Base-by-base conservation (phyloP, 2,113 vertebrate genomes). In the Protobothrops flavoviridis region DNA sequence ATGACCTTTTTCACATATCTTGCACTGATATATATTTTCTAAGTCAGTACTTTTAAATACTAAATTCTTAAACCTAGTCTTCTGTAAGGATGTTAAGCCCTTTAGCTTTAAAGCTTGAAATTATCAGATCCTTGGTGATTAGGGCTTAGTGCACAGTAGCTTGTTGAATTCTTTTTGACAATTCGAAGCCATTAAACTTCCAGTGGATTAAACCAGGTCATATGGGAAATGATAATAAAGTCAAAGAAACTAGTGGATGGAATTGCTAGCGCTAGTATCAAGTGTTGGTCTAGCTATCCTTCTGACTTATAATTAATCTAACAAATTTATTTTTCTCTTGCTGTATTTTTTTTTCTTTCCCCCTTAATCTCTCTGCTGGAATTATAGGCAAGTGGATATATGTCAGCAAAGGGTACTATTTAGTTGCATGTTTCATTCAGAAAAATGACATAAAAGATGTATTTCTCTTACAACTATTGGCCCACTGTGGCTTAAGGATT, bases 101-200 rank as follows among this genome's bases (percentile, higher is more conserved):
- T 94, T 94, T 95, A 94, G 91, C 91, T 94, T 95, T 95, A 94
- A 96, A 94, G 74, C 39, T 93, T 93, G 94, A 94, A 97, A 93
- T 92, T n/a, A 88, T 88, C 88, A 93, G 33, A 90, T 95, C 88
- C 87, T 94, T 95, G 52, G 94, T 50, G 94, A 64, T 96, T 94
- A 93, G 21, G 50, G 89, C 93, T 95, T 91, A 86, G 92, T 92
- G 90, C 96, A 94, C 45, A 91, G 45, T 11, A 95, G 89, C n/a
- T 88, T 94, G 91, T 94, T 95, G n/a, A 95, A 96, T 93, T 95
- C 90, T 45, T 94, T 94, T 92, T 91, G 56, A 74, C 88, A 95
- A 21, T 94, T 96, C 85, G 92, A 52, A 91, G 89, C 87, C 93
- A 93, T 87, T 91, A 96, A 96, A 93, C 45, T 92, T 96, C n/a